Evolutionary conservation across 1,140 invertebrate species (phyloP).

Genomic region (Drosophila chauvacae): DNA sequence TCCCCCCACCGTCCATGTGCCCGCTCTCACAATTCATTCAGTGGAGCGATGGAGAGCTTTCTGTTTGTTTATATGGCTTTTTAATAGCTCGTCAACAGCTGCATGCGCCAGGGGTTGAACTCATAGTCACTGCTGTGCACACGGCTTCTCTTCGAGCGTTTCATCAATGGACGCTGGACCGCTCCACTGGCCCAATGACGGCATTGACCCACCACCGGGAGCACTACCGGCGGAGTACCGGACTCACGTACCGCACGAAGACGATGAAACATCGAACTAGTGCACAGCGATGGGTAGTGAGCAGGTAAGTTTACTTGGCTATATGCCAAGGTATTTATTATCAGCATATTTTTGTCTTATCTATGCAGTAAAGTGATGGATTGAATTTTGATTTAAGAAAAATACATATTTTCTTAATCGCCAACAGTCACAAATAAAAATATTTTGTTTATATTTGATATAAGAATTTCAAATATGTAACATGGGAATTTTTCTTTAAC

Average conservation of each 20-base stretch:
- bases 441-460: not conserved
- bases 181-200: constrained; percentile 45
- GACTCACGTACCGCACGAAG: constrained; percentile 33
- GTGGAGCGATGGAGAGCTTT: constrained; percentile 40
- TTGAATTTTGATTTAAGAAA: not conserved
- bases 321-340: not conserved
- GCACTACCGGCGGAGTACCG: not conserved
- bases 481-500: not conserved
- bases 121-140: constrained; percentile 46
- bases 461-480: no score
- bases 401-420: not conserved
- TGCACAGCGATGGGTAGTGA: constrained; percentile 8
- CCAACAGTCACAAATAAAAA: not conserved
- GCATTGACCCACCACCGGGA: constrained; percentile 43
- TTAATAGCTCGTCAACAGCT: constrained; percentile 73
- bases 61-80: constrained; percentile 77
- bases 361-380: not conserved
- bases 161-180: constrained; percentile 56
- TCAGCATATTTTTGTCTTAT: constrained; percentile 5
- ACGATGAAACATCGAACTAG: constrained; percentile 3
- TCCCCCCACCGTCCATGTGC: constrained; percentile 1
- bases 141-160: constrained; percentile 39
- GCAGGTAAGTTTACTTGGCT: constrained; percentile 12
- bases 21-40: constrained; percentile 48
- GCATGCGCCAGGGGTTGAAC: constrained; percentile 60